Conservation (phyloP, 2,797 vertebrate species). For the Mormyrus hasselquistii region DNA sequence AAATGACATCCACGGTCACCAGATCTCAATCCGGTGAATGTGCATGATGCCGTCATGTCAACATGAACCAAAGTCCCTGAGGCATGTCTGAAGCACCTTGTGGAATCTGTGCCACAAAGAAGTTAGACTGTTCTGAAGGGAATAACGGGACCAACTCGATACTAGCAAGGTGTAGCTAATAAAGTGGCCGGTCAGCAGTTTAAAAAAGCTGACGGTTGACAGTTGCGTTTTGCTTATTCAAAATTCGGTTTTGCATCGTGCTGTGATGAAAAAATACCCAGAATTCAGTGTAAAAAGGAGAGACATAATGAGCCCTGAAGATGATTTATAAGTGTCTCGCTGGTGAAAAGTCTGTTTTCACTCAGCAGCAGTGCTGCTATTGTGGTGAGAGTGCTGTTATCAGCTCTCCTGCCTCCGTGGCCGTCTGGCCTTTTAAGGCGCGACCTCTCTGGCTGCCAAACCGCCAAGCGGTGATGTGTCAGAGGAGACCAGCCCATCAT, state of each 20-base stretch:
- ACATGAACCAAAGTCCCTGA: neutral
- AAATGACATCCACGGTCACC: neutral
- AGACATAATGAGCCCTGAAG: neutral
- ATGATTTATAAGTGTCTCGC: neutral
- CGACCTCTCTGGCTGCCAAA: constrained; percentile 4
- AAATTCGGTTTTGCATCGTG: neutral
- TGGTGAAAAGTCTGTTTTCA: neutral
- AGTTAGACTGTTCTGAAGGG: neutral
- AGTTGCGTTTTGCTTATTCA: neutral
- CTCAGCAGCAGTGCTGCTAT: neutral
- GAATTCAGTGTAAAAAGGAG: neutral
- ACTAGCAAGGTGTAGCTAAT: neutral
- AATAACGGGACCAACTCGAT: neutral
- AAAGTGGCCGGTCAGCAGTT: neutral
- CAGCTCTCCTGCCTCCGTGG: neutral
- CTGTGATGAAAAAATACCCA: neutral
- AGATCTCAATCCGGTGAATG: neutral
- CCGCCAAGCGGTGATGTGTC: constrained; percentile 31
- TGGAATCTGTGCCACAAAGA: neutral
- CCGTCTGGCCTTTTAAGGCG: constrained; percentile 43
- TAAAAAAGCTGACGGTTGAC: neutral
- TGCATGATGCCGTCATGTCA: neutral
- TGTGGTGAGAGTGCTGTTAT: neutral
- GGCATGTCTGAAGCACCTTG: neutral
- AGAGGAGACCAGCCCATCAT: constrained; percentile 24